Conservation (phyloP, 2,113 vertebrate genomes). For the Actenoides lindsayi region DNA sequence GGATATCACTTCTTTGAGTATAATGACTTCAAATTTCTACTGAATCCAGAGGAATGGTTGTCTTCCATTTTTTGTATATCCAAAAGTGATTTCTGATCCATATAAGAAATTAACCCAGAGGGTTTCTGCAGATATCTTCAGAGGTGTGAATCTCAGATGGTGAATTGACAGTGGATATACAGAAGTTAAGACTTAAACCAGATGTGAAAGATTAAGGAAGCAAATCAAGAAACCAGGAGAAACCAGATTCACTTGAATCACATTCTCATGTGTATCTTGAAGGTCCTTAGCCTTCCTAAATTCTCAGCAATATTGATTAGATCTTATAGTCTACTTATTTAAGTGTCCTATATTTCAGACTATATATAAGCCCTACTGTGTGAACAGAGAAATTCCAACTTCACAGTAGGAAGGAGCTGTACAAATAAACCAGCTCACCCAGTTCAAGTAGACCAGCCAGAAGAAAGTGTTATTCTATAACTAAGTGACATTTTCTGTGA, state of each 20-base stretch:
- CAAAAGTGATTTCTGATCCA: background rate
- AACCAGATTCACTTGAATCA: background rate
- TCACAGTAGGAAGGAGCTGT: background rate
- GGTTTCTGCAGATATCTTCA: background rate
- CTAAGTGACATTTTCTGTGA: background rate
- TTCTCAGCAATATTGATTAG: background rate
- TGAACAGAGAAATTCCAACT: background rate
- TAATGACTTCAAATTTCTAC: background rate
- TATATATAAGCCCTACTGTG: background rate
- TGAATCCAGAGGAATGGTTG: background rate
- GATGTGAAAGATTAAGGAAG: background rate
- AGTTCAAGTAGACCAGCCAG: background rate
- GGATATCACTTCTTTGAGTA: background rate
- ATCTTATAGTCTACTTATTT: background rate
- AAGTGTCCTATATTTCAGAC: background rate
- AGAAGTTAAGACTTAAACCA: background rate
- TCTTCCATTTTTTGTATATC: background rate
- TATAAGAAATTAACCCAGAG: background rate
- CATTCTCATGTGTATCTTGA: background rate
- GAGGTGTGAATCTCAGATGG: background rate
- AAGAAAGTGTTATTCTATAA: background rate
- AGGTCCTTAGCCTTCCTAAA: background rate
- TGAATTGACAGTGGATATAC: background rate
- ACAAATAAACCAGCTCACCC: background rate
- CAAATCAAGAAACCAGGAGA: background rate